A percentile compares a stretch with the other conserved stretches of the same genome.
Evolutionary conservation across 2,797 vertebrate genomes (phyloP).

Genomic region (Sebastes hopkinsi): DNA sequence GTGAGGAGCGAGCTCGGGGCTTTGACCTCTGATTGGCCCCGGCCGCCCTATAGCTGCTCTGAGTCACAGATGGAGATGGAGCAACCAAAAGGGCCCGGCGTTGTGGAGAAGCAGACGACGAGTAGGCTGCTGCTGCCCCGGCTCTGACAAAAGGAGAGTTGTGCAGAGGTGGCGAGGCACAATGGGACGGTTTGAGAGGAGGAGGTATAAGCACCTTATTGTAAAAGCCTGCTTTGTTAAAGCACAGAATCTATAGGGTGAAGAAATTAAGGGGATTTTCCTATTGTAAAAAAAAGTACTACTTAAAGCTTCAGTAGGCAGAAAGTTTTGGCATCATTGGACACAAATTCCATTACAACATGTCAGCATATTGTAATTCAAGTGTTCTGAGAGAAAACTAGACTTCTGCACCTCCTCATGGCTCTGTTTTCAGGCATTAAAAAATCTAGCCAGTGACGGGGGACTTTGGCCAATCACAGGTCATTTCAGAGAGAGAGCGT

Average conservation of each 20-base stretch:
- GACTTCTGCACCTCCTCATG: too few species aligned
- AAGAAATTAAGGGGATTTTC: constrained; percentile 53
- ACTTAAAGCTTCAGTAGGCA: neutral
- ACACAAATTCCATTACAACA: too few species aligned
- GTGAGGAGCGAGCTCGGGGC: constrained; percentile 45
- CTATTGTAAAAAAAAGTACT: neutral
- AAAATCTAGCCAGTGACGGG: too few species aligned
- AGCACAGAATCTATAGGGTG: constrained; percentile 14
- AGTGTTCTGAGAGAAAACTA: too few species aligned
- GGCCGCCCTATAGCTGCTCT: constrained; percentile 54
- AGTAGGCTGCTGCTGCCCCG: constrained; percentile 37
- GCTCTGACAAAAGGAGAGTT: constrained; percentile 68
- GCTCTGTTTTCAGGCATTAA: too few species aligned
- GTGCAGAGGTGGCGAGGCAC: constrained; percentile 73
- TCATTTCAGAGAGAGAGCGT: too few species aligned
- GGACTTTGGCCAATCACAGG: too few species aligned
- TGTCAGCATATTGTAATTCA: too few species aligned
- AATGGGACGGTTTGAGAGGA: constrained; percentile 71
- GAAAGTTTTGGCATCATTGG: too few species aligned
- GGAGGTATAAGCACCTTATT: constrained; percentile 70
- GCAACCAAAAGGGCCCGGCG: constrained; percentile 36
- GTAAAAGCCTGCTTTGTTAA: constrained; percentile 63
- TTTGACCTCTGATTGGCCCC: constrained; percentile 70
- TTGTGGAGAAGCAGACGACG: constrained; percentile 42
- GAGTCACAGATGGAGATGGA: constrained; percentile 70